Base-by-base conservation (phyloP, 2,888 invertebrate species). In the Leptura quadrifasciata region DNA sequence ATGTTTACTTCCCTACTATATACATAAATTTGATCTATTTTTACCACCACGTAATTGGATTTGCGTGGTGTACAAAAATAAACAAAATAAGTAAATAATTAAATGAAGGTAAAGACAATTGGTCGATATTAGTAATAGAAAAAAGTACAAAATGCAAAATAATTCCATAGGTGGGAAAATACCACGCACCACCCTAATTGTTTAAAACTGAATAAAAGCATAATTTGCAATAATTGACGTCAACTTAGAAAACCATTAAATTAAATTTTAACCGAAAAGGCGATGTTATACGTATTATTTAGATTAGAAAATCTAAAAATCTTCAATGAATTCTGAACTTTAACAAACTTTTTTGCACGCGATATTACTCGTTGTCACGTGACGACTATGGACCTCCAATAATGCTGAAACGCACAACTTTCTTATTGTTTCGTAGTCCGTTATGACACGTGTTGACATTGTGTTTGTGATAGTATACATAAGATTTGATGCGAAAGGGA, bases 291-390 rank as follows among this genome's bases (percentile, higher is more conserved):
- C 80, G 81, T 82, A 81, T 80, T 79, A 83, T 84, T 84, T 82
- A 82, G 82, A 82, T 82, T 81, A 78, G 79, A 78, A 79, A 82
- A 84, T 82, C 81, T 79, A 78, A 78, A 79, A 78, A 81, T 82
- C 81, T 80, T 76, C 76, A 76, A 64, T 80, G 77, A 80, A 82
- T 84, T 82, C 80, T 74, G 81, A 82, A 85, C 80, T 82, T 81
- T 82, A 79, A 79, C 81, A 78, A 85, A 85, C 78, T 84, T 81
- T 20, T 58, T 52, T 71, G 73, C 85, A 85, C 85, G 85, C 86
- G 81, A 85, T 85, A 85, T 81, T 84, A 84, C 82, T 83, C 83
- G 82, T 82, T 84, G 85, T 84, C 86, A 86, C 86, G 86, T 83
- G 82, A 79, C 79, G 74, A 74, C 35, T 39, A 8, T 63, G 61